Base-by-base conservation (phyloP, 2,888 invertebrate genomes). In the Vanessa cardui region DNA sequence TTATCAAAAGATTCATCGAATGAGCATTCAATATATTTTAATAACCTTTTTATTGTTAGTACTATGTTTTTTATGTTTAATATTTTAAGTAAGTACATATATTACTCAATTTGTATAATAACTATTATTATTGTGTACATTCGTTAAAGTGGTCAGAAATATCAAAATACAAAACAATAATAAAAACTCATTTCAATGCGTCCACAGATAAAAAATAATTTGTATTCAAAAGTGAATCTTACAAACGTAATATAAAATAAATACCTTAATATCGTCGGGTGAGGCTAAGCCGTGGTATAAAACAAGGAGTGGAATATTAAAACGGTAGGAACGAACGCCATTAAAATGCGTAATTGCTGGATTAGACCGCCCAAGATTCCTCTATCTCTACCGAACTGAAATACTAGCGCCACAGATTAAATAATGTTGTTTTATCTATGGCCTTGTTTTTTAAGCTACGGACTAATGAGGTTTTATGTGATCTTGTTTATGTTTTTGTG, bases 281-380 rank as follows among this genome's bases (percentile, higher is more conserved):
- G 64, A 63, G 75, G 79, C 82, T 83, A 80, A 83, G 81, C 85
- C 81, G 50, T 76, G 80, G 84, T 85, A 86, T 90, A 89, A 90
- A 92, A 90, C 90, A 87, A 88, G 91, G 90, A 88, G 81, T 76
- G 80, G 90, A 91, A 92, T 92, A 92, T 91, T 92, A 92, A 92
- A 92, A 92, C 83, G 87, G 83, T 81, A 76, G 72, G 56, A 56
- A 56, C 56, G 87, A 89, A 89, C 85, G 86, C 89, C 89, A 92
- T 92, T 91, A 92, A 92, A 92, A 91, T 92, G 86, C 89, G 89
- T 91, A 92, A 92, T 92, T 92, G 90, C 89, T 86, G 88, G 92
- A 91, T 92, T 92, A 92, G 84, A 83, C 83, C 86, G 84, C 88
- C 86, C 89, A 92, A 92, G 92, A 92, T 90, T 91, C 89, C 90